Evolutionary conservation across 2,888 invertebrate species (phyloP), one percentile per base, ranked within the genome.

Genomic region (Unio pictorum): DNA sequence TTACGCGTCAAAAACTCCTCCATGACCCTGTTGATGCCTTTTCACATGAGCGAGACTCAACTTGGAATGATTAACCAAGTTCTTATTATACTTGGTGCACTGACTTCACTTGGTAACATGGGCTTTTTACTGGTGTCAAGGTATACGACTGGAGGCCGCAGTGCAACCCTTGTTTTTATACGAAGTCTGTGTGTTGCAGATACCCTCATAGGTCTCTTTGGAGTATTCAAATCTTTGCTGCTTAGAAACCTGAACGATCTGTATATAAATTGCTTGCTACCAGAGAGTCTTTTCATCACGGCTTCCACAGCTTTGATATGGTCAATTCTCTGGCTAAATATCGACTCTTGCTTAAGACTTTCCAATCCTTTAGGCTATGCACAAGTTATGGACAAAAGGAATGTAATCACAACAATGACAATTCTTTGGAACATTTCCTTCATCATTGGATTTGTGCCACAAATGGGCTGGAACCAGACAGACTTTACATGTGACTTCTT

Each of bases 351-450:
- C 70, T 64, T 84, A 11, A 78, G 81, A 58, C 75, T 87, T 30
- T 66, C 80, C 1, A 70, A 74, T 17, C 84, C 86, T 0, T 70
- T 82, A 45, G 71, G 75, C 15, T 79, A 78, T 58, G 71, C 72
- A 3, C 68, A 68, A 26, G 74, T 80, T 34, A 73, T 84, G 75
- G 82, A 86, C 66, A 87, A 88, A 75, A 76, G 78, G 7, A 82
- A 81, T 55, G 78, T 84, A 18, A 84, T 85, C 20, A 82, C 79
- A 4, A 68, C 76, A 2, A 83, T 85, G 81, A 77, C 86, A 67
- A 69, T 86, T 8, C 61, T 86, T 54, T 87, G 87, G 86, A 87
- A 88, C 66, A 66, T 73, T 11, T 80, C 86, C 20, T 86, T 88
- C 64, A 77, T 88, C 11, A 61, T 85, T 8, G 87, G 88, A 3